Percentiles rank a stretch among this genome's conserved stretches.
These are phyloP conservation scores for Cololabis saira DNA, from an alignment of 2,113 vertebrate species.

Conservation along the genomic window DNA sequence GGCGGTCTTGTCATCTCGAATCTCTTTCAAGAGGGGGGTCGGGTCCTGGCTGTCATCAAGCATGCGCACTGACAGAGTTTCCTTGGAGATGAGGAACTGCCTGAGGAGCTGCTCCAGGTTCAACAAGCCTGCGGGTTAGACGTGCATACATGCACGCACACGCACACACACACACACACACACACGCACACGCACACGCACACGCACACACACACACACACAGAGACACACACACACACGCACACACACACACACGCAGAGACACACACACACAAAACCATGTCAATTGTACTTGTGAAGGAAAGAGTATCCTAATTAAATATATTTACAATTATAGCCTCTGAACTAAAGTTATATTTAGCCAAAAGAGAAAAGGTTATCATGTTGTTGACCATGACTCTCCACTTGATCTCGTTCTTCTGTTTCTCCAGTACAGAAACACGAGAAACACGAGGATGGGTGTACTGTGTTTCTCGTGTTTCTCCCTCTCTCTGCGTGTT, in stretches of 20 bases:
- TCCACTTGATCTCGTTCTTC: too few relatives aligned
- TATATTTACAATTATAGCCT: too few relatives aligned
- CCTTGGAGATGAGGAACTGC: slow-evolving; percentile 99
- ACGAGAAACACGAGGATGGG: too few relatives aligned
- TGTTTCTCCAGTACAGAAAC: neutral
- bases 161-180: neutral
- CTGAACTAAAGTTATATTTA: too few relatives aligned
- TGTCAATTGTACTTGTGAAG: slow-evolving; percentile 17
- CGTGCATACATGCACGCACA: slow-evolving; percentile 18
- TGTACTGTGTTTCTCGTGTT: neutral
- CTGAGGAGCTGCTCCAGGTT: slow-evolving; percentile 97
- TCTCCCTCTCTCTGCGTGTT: neutral
- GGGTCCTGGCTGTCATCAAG: slow-evolving; percentile 95
- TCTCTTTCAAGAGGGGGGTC: slow-evolving; percentile 95
- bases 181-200: neutral
- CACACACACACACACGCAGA: slow-evolving; percentile 18
- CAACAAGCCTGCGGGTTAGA: slow-evolving; percentile 88
- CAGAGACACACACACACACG: slow-evolving; percentile 19
- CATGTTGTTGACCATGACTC: neutral
- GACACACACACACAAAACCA: slow-evolving; percentile 23
- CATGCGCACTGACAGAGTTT: slow-evolving; percentile 96
- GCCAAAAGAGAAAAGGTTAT: neutral
- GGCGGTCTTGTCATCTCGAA: slow-evolving; percentile 95
- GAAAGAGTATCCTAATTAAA: slow-evolving; percentile 21
- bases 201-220: slow-evolving; percentile 18